These are phyloP conservation scores for Chalcis sispes DNA, from an alignment of 2,888 invertebrate species.

Conservation along the genomic window DNA sequence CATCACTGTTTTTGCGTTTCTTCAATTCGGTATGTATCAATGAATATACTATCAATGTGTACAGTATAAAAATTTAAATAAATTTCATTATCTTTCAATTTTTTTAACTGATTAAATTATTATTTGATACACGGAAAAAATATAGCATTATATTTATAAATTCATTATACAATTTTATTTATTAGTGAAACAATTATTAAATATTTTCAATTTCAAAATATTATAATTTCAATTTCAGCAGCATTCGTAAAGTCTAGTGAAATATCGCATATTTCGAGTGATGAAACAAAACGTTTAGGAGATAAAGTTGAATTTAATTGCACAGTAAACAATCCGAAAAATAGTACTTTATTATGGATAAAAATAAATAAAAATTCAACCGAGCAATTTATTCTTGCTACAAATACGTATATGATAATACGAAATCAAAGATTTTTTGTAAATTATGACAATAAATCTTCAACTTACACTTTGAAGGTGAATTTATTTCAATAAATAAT, in stretches of 20 bases:
- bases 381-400: slow-evolving; percentile 9
- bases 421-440: slow-evolving; percentile 6
- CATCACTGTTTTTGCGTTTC: neutral
- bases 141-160: no score
- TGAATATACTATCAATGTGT: neutral
- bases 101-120: no score
- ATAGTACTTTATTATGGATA: slow-evolving; percentile 4
- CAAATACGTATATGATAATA: neutral
- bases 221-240: neutral
- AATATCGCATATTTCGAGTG: neutral
- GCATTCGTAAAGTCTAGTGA: neutral
- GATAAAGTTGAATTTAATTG: slow-evolving; percentile 21
- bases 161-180: no score
- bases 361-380: slow-evolving; percentile 1
- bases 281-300: slow-evolving; percentile 6
- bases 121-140: no score
- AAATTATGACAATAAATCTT: neutral
- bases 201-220: no score
- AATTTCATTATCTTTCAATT: no score
- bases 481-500: no score
- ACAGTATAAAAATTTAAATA: no score
- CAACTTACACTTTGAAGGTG: slow-evolving; percentile 24
- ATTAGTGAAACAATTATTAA: no score
- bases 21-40: neutral
- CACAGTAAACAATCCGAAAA: neutral